Evolutionary conservation across 2,888 invertebrate species (phyloP), one percentile per base, ranked within the genome.

Genomic region (Mechanitis mazaeus): DNA sequence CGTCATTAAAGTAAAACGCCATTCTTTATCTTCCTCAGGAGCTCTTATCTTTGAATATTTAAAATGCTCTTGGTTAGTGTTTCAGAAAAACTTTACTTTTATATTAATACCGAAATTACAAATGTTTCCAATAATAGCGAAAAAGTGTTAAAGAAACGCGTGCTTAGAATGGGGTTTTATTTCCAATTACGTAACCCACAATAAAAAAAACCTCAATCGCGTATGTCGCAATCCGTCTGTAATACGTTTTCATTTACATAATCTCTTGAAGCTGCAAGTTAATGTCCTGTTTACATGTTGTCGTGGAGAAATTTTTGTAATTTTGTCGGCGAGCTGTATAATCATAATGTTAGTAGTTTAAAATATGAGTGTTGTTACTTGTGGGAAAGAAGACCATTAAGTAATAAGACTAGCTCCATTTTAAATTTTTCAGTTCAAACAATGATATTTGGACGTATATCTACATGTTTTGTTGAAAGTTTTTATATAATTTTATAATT

Each of bases 241-340:
- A 59, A 35, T 42, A 59, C 45, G 53, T 28, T 56, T 53, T 56
- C 50, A 63, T 63, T 63, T 63, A 54, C 63, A 63, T 63, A 63
- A 63, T 63, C 63, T 35, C 54, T 59, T 63, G 59, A 59, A 63
- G 63, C 56, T 63, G 56, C 54, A 59, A 59, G 55, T 42, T 47
- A 54, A 45, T 31, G 38, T 56, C 31, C 47, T 47, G 63, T 57
- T 63, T 57, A 54, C 54, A 59, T 56, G 46, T 45, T 56, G 42
- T 56, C 59, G 45, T 55, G n/a, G n/a, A 31, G 54, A 59, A 12
- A 54, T 57, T 56, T 54, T 50, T 31, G 50, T 50, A 50, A 50
- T 50, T 50, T 31, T 31, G 50, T 50, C 50, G 50, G 50, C 3
- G 50, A 28, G 31, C 50, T 50, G 50, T 50, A 50, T 50, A 31